A percentile compares a stretch with the other conserved stretches of the same genome.
phyloP scores from a whole-genome alignment of 2,797 vertebrate genomes.

The Pangasius krempfi region DNA sequence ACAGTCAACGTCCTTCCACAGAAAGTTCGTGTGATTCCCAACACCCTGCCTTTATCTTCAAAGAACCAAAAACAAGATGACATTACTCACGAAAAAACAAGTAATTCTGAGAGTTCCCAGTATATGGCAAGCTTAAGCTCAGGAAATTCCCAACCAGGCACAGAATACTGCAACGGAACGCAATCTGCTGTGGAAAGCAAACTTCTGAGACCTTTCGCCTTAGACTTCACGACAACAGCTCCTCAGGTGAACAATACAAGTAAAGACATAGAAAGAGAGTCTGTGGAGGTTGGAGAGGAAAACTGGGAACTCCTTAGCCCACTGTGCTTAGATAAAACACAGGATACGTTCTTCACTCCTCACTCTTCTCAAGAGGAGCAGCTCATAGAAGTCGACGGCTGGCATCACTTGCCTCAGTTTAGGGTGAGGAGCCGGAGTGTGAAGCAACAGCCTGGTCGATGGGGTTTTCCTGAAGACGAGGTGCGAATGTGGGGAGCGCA shows the following conservation, averaged over 20 bases:
- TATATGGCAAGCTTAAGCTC: constrained; percentile 50
- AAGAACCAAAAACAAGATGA: constrained; percentile 74
- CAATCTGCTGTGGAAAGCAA: constrained; percentile 43
- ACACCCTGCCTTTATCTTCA: constrained; percentile 73
- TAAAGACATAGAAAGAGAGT: constrained; percentile 29
- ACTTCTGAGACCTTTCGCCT: constrained; percentile 51
- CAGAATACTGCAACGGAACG: constrained; percentile 49
- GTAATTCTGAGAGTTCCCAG: constrained; percentile 15
- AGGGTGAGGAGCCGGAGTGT: constrained; percentile 52
- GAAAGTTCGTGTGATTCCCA: constrained; percentile 67
- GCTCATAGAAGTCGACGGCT: constrained; percentile 74
- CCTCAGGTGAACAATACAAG: constrained; percentile 14
- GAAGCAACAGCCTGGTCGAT: constrained; percentile 62
- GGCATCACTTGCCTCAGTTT: constrained; percentile 66
- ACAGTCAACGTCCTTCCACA: constrained; percentile 58
- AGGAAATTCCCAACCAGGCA: constrained; percentile 57
- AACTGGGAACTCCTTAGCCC: constrained; percentile 64
- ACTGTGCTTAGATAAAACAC: constrained; percentile 53
- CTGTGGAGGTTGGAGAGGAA: constrained; percentile 55
- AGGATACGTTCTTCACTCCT: constrained; percentile 49
- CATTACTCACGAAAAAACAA: constrained; percentile 12
- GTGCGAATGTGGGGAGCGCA: constrained; percentile 91
- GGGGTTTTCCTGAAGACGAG: constrained; percentile 83
- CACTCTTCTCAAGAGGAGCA: constrained; percentile 65
- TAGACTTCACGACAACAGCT: constrained; percentile 48